Evolutionary conservation across 2,888 invertebrate species (phyloP).

Genomic region (Noctua fimbriata): DNA sequence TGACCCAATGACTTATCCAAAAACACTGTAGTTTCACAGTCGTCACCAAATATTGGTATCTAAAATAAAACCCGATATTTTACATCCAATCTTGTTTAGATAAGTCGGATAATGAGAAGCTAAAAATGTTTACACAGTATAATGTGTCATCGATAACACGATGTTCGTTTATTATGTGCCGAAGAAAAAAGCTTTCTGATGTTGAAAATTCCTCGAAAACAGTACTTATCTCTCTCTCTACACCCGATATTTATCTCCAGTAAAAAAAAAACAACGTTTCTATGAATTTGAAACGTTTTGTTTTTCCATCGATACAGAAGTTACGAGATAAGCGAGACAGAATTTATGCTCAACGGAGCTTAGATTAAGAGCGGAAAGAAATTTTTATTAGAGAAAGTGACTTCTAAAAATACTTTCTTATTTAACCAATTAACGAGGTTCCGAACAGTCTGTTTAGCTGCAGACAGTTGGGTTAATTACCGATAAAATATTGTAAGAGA

Average conservation of each 20-base stretch:
- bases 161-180: slow-evolving; percentile 47
- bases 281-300: slow-evolving; percentile 55
- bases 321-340: slow-evolving; percentile 49
- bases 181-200: slow-evolving; percentile 58
- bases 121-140: slow-evolving; percentile 59
- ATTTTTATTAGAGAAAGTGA: slow-evolving; percentile 61
- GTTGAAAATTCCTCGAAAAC: slow-evolving; percentile 59
- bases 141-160: slow-evolving; percentile 54
- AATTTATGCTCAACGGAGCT: slow-evolving; percentile 34
- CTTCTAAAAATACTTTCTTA: slow-evolving; percentile 57
- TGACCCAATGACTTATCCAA: not conserved
- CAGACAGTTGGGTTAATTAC: slow-evolving; percentile 39
- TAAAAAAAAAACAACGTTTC: slow-evolving; percentile 40
- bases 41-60: not conserved
- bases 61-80: slow-evolving; percentile 12
- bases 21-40: not conserved
- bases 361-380: slow-evolving; percentile 54
- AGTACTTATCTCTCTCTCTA: slow-evolving; percentile 37
- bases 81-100: slow-evolving; percentile 37
- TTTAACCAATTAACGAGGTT: slow-evolving; percentile 56
- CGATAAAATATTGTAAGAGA: slow-evolving; percentile 44
- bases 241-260: slow-evolving; percentile 45
- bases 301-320: slow-evolving; percentile 56
- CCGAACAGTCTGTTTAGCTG: slow-evolving; percentile 27
- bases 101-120: slow-evolving; percentile 44